Conservation (phyloP, 2,888 invertebrate species). For the Dysmachus trigonus region DNA sequence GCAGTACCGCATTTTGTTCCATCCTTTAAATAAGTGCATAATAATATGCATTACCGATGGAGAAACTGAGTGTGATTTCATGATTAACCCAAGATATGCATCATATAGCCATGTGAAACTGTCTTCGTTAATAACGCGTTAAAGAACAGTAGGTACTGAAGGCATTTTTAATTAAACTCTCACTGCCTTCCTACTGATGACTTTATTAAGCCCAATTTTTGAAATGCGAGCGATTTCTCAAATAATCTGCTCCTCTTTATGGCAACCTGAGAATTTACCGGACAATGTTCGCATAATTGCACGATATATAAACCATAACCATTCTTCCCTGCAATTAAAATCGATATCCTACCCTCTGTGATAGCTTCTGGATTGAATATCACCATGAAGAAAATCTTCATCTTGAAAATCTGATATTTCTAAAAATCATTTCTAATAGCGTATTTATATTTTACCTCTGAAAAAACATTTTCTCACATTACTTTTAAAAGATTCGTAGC, state of each 20-base stretch:
- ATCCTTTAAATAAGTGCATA: neutral
- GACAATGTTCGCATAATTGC: slow-evolving; percentile 8
- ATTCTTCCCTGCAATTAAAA: neutral
- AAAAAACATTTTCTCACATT: too few species aligned
- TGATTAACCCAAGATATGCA: neutral
- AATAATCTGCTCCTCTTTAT: slow-evolving; percentile 1
- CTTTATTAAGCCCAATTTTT: slow-evolving; percentile 16
- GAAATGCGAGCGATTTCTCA: neutral
- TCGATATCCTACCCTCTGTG: neutral
- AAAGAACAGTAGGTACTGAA: neutral
- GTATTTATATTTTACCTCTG: too few species aligned
- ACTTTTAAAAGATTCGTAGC: too few species aligned
- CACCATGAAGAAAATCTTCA: neutral
- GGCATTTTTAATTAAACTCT: neutral
- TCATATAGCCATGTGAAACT: neutral
- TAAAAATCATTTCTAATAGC: too few species aligned
- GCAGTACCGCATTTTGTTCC: neutral
- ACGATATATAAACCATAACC: neutral
- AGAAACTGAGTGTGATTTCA: neutral
- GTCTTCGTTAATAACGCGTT: neutral
- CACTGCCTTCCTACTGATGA: slow-evolving; percentile 1
- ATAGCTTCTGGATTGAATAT: neutral
- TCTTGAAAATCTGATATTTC: too few species aligned
- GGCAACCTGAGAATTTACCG: slow-evolving; percentile 1
- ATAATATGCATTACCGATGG: neutral